These are phyloP conservation scores for Hartigia nigra DNA, from an alignment of 2,888 invertebrate species.

Conservation along the genomic window DNA sequence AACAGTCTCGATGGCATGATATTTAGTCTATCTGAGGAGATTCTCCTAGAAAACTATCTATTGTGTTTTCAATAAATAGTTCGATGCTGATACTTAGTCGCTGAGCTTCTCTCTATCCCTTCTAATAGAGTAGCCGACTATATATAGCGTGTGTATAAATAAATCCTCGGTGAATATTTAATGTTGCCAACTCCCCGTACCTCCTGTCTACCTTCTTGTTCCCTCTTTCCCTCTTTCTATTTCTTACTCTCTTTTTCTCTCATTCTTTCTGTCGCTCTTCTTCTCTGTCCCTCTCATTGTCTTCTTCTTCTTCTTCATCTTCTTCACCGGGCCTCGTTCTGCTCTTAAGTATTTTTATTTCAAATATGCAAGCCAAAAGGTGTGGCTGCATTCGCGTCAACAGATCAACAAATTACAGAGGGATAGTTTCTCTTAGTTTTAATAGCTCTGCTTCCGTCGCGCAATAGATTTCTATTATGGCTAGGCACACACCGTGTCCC, in stretches of 20 bases:
- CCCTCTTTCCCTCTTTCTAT: not conserved
- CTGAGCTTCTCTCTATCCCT: conserved; percentile 14
- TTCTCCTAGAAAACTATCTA: not conserved
- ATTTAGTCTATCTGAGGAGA: not conserved
- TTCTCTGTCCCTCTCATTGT: not conserved
- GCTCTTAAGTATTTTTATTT: conserved; percentile 24
- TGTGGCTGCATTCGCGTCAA: not conserved
- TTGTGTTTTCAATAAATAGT: conserved; percentile 10
- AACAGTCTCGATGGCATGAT: not conserved
- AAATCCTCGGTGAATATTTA: conserved; percentile 53
- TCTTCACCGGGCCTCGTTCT: not conserved
- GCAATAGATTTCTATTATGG: not conserved
- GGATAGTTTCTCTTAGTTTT: not conserved
- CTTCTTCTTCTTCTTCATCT: conserved; percentile 8
- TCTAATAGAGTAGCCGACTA: conserved; percentile 39
- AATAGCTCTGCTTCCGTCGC: not conserved
- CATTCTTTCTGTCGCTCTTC: not conserved
- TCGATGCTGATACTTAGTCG: conserved; percentile 17
- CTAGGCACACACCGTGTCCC: not conserved
- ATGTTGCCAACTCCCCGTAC: conserved; percentile 47
- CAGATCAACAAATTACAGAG: no score
- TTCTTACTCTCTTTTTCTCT: not conserved
- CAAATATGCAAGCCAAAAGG: not conserved
- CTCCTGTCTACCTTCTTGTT: not conserved
- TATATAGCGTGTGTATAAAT: conserved; percentile 54